A percentile compares a stretch with the other conserved stretches of the same genome.
Conservation (phyloP, 1,140 invertebrate genomes). For the Drosophila neocordata region DNA sequence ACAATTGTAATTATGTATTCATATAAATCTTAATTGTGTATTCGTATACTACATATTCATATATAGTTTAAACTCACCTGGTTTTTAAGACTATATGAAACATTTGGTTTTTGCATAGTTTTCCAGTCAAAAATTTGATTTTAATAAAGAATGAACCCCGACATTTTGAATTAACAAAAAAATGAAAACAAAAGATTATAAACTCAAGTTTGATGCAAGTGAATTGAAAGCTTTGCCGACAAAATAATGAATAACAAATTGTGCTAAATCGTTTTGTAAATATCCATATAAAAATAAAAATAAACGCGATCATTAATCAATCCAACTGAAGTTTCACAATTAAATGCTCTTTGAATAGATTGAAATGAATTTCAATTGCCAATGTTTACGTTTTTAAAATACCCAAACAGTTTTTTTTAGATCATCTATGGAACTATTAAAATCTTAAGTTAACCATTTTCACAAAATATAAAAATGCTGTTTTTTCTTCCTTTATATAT, state of each 20-base stretch:
- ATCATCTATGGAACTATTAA: background rate
- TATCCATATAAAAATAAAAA: constrained; percentile 49
- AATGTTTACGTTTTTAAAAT: background rate
- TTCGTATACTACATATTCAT: constrained; percentile 38
- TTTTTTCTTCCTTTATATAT: constrained; percentile 10
- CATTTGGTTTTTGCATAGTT: constrained; percentile 51
- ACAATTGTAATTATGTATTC: constrained; percentile 73
- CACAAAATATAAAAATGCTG: background rate
- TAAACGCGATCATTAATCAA: constrained; percentile 50
- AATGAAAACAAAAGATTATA: constrained; percentile 29
- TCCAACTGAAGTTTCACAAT: constrained; percentile 2
- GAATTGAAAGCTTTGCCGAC: constrained; percentile 11
- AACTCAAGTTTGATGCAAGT: background rate
- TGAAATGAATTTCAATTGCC: too few species aligned
- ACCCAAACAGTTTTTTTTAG: background rate
- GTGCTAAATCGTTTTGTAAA: constrained; percentile 64
- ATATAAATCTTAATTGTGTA: constrained; percentile 50
- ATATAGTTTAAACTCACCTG: background rate
- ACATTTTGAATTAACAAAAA: constrained; percentile 13
- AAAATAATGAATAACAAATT: constrained; percentile 37
- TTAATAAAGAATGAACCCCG: constrained; percentile 47
- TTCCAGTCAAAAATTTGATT: constrained; percentile 59
- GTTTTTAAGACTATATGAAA: constrained; percentile 32
- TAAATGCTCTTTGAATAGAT: too few species aligned
- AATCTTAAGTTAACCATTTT: too few species aligned